Conservation (phyloP, 92 coral and sea anemone genomes). For the Virgularia gustaviana region DNA sequence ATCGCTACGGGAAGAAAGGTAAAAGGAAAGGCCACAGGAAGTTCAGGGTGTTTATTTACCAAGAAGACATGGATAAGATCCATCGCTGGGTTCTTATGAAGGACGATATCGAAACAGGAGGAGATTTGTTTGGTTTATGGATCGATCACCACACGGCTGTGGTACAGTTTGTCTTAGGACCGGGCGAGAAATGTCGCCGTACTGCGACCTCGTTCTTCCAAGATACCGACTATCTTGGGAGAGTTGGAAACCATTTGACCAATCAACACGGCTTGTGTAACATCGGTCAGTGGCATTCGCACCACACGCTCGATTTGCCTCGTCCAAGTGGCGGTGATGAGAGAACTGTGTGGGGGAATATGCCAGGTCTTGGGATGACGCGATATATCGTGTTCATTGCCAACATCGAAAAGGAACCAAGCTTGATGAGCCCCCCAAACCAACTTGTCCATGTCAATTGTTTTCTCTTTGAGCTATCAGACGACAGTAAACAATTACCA, state of each 20-base stretch:
- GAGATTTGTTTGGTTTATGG: conserved; percentile 88
- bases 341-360: conserved; percentile 77
- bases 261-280: conserved; percentile 68
- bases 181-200: conserved; percentile 62
- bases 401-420: conserved; percentile 27
- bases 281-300: conserved; percentile 96
- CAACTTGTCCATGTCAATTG: too few species aligned
- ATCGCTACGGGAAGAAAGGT: background rate
- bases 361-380: conserved; percentile 63
- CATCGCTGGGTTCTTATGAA: conserved; percentile 58
- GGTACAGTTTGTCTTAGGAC: conserved; percentile 75
- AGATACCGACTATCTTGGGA: conserved; percentile 64
- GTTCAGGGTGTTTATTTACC: conserved; percentile 59
- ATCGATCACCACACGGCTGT: conserved; percentile 64
- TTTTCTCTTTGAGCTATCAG: conserved; percentile 57
- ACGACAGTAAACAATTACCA: conserved; percentile 29
- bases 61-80: conserved; percentile 54
- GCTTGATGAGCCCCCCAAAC: background rate
- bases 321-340: conserved; percentile 83
- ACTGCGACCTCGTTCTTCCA: conserved; percentile 63
- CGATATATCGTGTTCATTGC: conserved; percentile 77
- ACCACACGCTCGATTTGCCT: conserved; percentile 65
- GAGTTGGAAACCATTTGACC: conserved; percentile 60
- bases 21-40: background rate
- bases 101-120: conserved; percentile 72